Base-by-base conservation (phyloP, 2,113 vertebrate species). In the Pollimyrus isidori region DNA sequence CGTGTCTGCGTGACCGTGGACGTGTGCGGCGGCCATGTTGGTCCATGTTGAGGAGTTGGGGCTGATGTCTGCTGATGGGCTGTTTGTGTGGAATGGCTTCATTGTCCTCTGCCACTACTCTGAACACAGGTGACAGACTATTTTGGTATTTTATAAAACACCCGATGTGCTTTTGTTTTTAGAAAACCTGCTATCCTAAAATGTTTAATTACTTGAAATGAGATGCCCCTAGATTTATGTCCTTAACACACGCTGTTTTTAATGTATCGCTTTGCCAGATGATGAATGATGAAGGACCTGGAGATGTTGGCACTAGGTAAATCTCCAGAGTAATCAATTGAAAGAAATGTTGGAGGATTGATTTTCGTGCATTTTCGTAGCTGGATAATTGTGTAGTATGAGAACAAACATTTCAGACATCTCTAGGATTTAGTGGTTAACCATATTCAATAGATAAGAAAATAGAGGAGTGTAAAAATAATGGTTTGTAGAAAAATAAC, bases 371-470 rank as follows among this genome's bases (percentile, higher is more conserved):
- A 92, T 93, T 92, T 91, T 91, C 93, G 92, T 92, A 93, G 92
- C 92, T 94, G 95, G 93, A 93, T 93, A 93, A 91, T 91, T 91
- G 91, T 73, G 92, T 92, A 90, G 91, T 92, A 93, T 94, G 94
- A 94, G 93, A 94, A 93, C 91, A 92, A n/a, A 62, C 46, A 83
- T 86, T 23, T 49, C 86, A 83, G 87, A 92, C 92, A 89, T 92
- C 94, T 94, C 93, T 93, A 93, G 39, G 53, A 23, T 42, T 46
- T 19, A 15, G 7, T 49, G 88, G 52, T 85, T 85, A 62, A 39
- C 30, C 76, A n/a, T 48, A 50, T 30, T 42, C 1, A 93, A 95
- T 94, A 92, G 92, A 93, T 92, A 93, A 92, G 56, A n/a, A 58
- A 94, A 94, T 94, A 94, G 95, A 95, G 93, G 46, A 10, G 21